phyloP scores from a whole-genome alignment of 2,888 invertebrate species.

The Phyto melanocephala region DNA sequence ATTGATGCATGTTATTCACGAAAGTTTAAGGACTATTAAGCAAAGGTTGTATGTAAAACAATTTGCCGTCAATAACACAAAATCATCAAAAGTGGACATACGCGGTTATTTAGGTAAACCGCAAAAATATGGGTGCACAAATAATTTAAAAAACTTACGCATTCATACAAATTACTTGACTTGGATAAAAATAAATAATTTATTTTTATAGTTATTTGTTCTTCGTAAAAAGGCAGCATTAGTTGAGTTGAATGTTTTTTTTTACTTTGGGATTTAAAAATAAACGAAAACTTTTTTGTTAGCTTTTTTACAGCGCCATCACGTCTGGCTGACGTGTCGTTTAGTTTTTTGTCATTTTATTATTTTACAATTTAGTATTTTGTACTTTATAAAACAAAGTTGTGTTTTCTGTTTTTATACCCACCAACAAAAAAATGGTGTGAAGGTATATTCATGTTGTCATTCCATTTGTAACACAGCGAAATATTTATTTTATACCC shows the following conservation, averaged over 20 bases:
- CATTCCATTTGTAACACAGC: no score
- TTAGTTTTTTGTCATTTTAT: slow-evolving; percentile 52
- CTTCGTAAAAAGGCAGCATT: slow-evolving; percentile 2
- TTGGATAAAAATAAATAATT: slow-evolving; percentile 35
- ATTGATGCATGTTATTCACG: no score
- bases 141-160: no score
- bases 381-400: slow-evolving; percentile 15
- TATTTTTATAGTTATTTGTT: slow-evolving; percentile 46
- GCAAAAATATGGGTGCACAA: no score
- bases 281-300: slow-evolving; percentile 24
- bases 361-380: slow-evolving; percentile 49
- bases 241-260: background rate
- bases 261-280: background rate
- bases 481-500: no score
- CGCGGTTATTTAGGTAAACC: no score
- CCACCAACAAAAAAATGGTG: no score
- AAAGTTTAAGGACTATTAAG: no score
- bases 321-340: slow-evolving; percentile 68
- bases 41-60: no score
- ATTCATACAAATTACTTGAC: background rate
- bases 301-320: slow-evolving; percentile 68
- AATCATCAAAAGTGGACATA: no score
- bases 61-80: no score
- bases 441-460: no score
- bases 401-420: slow-evolving; percentile 4